These are phyloP conservation scores for Drosophila siamana DNA, from an alignment of 2,888 invertebrate species.

Conservation along the genomic window DNA sequence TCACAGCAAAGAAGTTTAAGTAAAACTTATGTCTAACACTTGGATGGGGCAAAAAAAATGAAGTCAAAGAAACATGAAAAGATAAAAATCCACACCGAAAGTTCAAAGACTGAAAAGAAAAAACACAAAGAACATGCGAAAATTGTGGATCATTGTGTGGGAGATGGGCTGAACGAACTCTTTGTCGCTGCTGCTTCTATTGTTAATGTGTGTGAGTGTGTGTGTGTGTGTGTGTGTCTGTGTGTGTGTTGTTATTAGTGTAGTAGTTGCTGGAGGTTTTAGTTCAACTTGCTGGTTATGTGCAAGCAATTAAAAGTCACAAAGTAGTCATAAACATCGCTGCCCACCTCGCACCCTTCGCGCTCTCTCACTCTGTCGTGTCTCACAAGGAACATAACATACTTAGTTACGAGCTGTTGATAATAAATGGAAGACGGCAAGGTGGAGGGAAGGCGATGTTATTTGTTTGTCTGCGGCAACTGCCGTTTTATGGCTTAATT, in stretches of 20 bases:
- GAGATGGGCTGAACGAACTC: conserved; percentile 19
- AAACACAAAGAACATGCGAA: conserved; percentile 29
- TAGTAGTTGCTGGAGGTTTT: conserved; percentile 46
- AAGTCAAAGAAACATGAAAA: conserved; percentile 5
- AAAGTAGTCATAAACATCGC: conserved; percentile 71
- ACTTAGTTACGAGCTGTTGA: conserved; percentile 61
- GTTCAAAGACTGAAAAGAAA: conserved; percentile 35
- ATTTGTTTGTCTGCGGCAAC: conserved; percentile 55
- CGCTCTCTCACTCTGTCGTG: too few relatives aligned
- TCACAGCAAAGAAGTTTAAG: conserved; percentile 2
- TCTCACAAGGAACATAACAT: conserved; percentile 27
- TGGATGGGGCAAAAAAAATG: neutral
- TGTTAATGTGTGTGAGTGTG: conserved; percentile 27
- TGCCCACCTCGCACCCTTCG: neutral
- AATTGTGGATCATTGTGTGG: conserved; percentile 41
- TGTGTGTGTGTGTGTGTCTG: too few relatives aligned
- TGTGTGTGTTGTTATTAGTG: conserved; percentile 26
- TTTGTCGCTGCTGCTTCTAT: conserved; percentile 6
- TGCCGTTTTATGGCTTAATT: conserved; percentile 76
- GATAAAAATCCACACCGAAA: conserved; percentile 24
- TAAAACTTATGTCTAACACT: conserved; percentile 12
- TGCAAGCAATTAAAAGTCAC: conserved; percentile 74
- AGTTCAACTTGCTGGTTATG: conserved; percentile 64
- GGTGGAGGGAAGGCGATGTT: conserved; percentile 38
- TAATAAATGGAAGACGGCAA: conserved; percentile 39